Conservation (phyloP, 2,797 vertebrate species). For the Amblyopsis hoosieri region DNA sequence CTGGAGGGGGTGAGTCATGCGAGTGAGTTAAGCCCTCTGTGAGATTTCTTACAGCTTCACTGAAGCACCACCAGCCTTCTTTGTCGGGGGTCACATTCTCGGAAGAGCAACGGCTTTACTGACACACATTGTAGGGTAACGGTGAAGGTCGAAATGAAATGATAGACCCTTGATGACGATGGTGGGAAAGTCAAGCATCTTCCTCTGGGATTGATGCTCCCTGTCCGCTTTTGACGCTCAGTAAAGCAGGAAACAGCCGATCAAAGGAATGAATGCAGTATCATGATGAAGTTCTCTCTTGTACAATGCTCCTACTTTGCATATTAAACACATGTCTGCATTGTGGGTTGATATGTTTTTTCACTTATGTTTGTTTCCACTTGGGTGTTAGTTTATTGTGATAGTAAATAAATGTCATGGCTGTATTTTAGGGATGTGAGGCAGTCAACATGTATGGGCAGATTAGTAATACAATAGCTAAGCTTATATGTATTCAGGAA, state of each 20-base stretch:
- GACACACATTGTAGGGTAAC: not conserved
- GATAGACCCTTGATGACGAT: conserved; percentile 23
- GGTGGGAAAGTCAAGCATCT: conserved; percentile 32
- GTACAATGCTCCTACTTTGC: not conserved
- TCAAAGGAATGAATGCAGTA: not conserved
- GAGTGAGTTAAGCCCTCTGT: conserved; percentile 45
- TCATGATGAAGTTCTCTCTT: not conserved
- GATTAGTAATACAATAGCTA: conserved; percentile 47
- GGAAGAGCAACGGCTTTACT: conserved; percentile 30
- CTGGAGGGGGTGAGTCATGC: conserved; percentile 61
- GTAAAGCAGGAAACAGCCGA: not conserved
- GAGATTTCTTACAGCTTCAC: conserved; percentile 52
- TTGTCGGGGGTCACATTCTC: conserved; percentile 42
- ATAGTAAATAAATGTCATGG: conserved; percentile 11
- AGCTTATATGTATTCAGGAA: conserved; percentile 43
- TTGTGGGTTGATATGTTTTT: conserved; percentile 6
- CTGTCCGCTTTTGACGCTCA: conserved; percentile 11
- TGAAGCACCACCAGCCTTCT: conserved; percentile 28
- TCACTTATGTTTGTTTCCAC: conserved; percentile 20
- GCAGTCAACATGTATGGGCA: conserved; percentile 30
- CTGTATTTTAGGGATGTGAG: conserved; percentile 30
- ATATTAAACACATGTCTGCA: conserved; percentile 1
- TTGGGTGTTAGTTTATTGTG: conserved; percentile 18
- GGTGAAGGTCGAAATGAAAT: conserved; percentile 18
- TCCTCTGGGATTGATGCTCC: conserved; percentile 5